These are phyloP conservation scores for Esperia sulphurella DNA, from an alignment of 2,888 invertebrate genomes.

Conservation along the genomic window DNA sequence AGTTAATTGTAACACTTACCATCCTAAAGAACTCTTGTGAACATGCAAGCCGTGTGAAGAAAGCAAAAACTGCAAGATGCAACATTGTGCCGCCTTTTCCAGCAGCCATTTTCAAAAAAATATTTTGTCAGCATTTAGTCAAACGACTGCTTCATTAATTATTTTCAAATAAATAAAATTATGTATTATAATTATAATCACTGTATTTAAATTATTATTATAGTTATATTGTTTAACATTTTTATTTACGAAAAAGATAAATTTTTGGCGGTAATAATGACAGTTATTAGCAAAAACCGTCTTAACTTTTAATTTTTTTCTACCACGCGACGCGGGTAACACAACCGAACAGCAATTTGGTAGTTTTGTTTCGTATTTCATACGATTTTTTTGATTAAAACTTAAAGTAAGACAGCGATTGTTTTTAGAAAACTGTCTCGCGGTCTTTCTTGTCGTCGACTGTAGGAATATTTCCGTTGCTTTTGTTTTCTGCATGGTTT, in stretches of 20 bases:
- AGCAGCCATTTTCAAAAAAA: slow-evolving; percentile 44
- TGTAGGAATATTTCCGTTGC: slow-evolving; percentile 67
- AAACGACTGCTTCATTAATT: slow-evolving; percentile 1
- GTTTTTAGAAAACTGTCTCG: slow-evolving; percentile 54
- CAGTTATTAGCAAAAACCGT: not conserved
- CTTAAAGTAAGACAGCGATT: slow-evolving; percentile 6
- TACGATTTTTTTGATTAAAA: slow-evolving; percentile 3
- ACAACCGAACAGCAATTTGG: not conserved
- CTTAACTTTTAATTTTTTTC: slow-evolving; percentile 14
- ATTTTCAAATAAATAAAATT: not conserved
- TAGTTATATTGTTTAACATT: not conserved
- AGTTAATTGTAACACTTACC: slow-evolving; percentile 45
- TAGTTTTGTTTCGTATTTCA: not conserved
- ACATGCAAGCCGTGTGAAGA: slow-evolving; percentile 58
- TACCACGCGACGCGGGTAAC: slow-evolving; percentile 2
- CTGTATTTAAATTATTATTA: not conserved
- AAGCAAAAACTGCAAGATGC: slow-evolving; percentile 51
- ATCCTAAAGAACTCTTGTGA: slow-evolving; percentile 64
- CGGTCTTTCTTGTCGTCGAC: slow-evolving; percentile 66
- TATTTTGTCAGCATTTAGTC: slow-evolving; percentile 26
- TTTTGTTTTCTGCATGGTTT: slow-evolving; percentile 73
- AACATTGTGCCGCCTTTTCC: slow-evolving; percentile 28
- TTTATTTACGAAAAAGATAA: slow-evolving; percentile 6
- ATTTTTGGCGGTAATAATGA: slow-evolving; percentile 31
- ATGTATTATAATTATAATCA: slow-evolving; percentile 3